Evolutionary conservation across 2,797 vertebrate species (phyloP), one percentile per base, ranked within the genome.

Genomic region (Danionella dracula): DNA sequence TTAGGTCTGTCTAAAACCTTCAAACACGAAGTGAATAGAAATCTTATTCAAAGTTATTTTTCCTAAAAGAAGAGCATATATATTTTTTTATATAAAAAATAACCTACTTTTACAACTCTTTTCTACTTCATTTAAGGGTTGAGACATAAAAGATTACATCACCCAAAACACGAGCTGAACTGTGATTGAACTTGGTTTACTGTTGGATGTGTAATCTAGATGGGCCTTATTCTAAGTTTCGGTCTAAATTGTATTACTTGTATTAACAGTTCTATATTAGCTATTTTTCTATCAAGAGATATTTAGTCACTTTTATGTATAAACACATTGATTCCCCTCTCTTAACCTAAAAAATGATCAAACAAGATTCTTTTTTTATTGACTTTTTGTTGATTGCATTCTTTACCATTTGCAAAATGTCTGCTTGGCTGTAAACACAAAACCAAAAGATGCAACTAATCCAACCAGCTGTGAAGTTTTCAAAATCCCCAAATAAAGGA

Each of bases 51-150:
- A n/a, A n/a, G n/a, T n/a, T n/a, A n/a, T n/a, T n/a, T n/a, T n/a
- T n/a, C n/a, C n/a, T n/a, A n/a, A n/a, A n/a, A n/a, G n/a, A n/a
- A n/a, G n/a, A n/a, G n/a, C n/a, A n/a, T n/a, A n/a, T n/a, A n/a
- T n/a, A n/a, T n/a, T n/a, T n/a, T n/a, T n/a, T n/a, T n/a, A n/a
- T n/a, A n/a, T n/a, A n/a, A n/a, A n/a, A n/a, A n/a, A n/a, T n/a
- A n/a, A n/a, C n/a, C n/a, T n/a, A n/a, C n/a, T n/a, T n/a, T n/a
- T n/a, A n/a, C n/a, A n/a, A n/a, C n/a, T n/a, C n/a, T n/a, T n/a
- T n/a, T n/a, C n/a, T n/a, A n/a, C n/a, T n/a, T n/a, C n/a, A n/a
- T 78, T 78, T 72, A 74, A 78, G 76, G 74, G 74, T 78, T 78
- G n/a, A n/a, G n/a, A 74, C 72, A 41, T 76, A 63, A 71, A 69